Percentiles rank a stretch among this genome's conserved stretches.
phyloP scores from a whole-genome alignment of 1,140 invertebrate genomes.

The Radopholus similis region DNA sequence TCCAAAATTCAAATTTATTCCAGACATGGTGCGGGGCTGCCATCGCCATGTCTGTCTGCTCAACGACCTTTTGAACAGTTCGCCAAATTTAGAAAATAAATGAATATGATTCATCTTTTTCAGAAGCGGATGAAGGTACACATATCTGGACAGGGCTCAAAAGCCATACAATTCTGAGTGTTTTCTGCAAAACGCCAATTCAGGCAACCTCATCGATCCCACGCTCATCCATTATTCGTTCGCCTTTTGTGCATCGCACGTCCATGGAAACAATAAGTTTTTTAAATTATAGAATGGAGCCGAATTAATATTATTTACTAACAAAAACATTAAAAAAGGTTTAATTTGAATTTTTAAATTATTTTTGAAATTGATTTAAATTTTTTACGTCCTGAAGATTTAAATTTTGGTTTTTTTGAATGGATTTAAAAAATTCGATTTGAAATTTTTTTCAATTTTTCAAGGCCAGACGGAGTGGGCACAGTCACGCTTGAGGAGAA shows the following conservation, averaged over 20 bases:
- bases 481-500: slow-evolving; percentile 96
- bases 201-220: slow-evolving; percentile 91
- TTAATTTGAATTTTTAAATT: no score
- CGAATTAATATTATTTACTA: no score
- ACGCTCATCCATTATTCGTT: slow-evolving; percentile 97
- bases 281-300: not conserved
- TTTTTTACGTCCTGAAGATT: not conserved
- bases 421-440: not conserved
- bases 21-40: slow-evolving; percentile 86
- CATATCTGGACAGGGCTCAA: no score
- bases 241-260: slow-evolving; percentile 96
- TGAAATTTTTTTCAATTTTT: no score
- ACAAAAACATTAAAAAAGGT: no score
- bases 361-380: no score
- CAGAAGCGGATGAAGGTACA: slow-evolving; percentile 82
- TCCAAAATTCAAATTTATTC: no score
- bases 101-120: not conserved
- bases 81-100: not conserved
- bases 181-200: no score
- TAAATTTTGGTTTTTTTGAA: not conserved
- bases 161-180: no score
- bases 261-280: slow-evolving; percentile 71
- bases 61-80: slow-evolving; percentile 81
- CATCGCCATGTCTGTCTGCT: slow-evolving; percentile 92
- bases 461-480: slow-evolving; percentile 91